Evolutionary conservation across 2,797 vertebrate species (phyloP).

Genomic region (Amazonetta brasiliensis): DNA sequence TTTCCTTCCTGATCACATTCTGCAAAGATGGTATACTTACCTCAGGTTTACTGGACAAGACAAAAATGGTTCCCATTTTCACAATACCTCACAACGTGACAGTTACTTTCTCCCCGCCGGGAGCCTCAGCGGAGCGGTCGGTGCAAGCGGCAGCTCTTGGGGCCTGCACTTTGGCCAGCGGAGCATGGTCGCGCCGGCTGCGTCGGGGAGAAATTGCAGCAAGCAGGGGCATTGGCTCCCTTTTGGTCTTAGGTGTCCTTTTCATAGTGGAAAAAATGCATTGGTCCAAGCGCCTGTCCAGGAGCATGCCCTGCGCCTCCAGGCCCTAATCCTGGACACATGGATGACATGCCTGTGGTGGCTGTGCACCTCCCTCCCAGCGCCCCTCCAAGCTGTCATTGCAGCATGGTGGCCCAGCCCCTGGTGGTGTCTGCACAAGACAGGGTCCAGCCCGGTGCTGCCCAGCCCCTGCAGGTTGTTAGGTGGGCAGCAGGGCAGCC

Average conservation of each 20-base stretch:
- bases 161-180: background rate
- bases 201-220: conserved; percentile 37
- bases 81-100: conserved; percentile 91
- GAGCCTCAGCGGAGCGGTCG: conserved; percentile 66
- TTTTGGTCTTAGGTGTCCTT: conserved; percentile 77
- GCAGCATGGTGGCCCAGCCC: background rate
- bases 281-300: background rate
- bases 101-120: conserved; percentile 78
- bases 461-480: background rate
- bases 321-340: background rate
- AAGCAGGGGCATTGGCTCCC: conserved; percentile 77
- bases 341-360: background rate
- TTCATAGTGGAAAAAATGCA: conserved; percentile 81
- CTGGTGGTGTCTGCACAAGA: background rate
- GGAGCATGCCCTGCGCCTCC: background rate
- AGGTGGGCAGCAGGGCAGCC: background rate
- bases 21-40: conserved; percentile 92
- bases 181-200: background rate
- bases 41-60: conserved; percentile 97
- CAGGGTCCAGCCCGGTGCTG: no score
- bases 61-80: conserved; percentile 82
- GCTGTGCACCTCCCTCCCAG: background rate
- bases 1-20: conserved; percentile 86
- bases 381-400: background rate
- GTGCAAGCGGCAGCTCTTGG: conserved; percentile 27